These are phyloP conservation scores for Meleagris gallopavo DNA, from an alignment of 2,113 vertebrate genomes.

Conservation along the genomic window DNA sequence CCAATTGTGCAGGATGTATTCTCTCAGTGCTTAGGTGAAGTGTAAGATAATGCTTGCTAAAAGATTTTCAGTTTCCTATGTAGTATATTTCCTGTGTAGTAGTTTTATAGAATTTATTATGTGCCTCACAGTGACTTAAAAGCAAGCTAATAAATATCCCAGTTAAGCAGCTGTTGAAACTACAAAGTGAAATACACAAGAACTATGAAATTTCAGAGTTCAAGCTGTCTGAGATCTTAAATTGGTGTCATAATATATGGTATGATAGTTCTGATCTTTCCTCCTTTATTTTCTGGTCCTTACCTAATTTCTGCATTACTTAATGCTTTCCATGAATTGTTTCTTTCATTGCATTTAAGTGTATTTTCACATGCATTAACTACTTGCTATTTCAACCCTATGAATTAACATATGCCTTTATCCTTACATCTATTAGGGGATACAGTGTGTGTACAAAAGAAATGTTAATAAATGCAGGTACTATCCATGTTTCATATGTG, in stretches of 20 bases:
- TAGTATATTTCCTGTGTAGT: background rate
- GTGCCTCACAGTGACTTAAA: background rate
- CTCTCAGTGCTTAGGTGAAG: background rate
- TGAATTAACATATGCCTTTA: background rate
- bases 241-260: background rate
- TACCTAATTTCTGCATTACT: background rate
- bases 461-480: background rate
- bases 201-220: background rate
- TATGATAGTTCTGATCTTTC: background rate
- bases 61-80: background rate
- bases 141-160: background rate
- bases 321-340: background rate
- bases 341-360: background rate
- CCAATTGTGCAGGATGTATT: background rate
- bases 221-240: background rate
- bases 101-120: background rate
- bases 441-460: background rate
- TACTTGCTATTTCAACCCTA: background rate
- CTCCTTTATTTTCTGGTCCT: background rate
- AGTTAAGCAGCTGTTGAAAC: background rate
- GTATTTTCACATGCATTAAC: constrained; percentile 10
- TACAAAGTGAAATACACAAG: background rate
- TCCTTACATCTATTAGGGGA: background rate
- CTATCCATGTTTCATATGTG: accelerated
- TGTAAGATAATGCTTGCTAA: background rate